A percentile compares a stretch with the other conserved stretches of the same genome.
These are phyloP conservation scores for rat (Rattus norvegicus) DNA, from an alignment of 2,113 vertebrate genomes.

Conservation along the genomic window GRCr8 NC_086019.1:31978001-31978500, in stretches of 20 bases:
- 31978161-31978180: background rate
- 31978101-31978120: too few species aligned
- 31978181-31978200: background rate
- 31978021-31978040: too few species aligned
- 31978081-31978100: too few species aligned
- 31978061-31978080: too few species aligned
- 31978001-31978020: too few species aligned
- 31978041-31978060: too few species aligned
- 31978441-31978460: background rate
- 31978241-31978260: background rate
- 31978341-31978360: background rate
- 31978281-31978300: background rate
- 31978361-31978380: background rate
- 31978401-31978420: background rate
- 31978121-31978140: background rate
- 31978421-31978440: background rate
- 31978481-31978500: background rate
- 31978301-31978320: background rate
- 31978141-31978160: background rate
- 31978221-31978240: background rate
- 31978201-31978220: background rate
- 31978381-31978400: background rate
- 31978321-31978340: background rate
- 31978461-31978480: background rate
- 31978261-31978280: background rate